A percentile compares a stretch with the other conserved stretches of the same genome.
Evolutionary conservation across 2,113 vertebrate species (phyloP).

Genomic region (Rattus norvegicus): GRCr8 NC_086022.1:141752501-141753000

Average conservation of each 20-base stretch:
- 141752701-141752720: neutral
- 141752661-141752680: neutral
- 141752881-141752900: constrained; percentile 60
- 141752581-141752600: neutral
- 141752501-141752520: neutral
- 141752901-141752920: constrained; percentile 78
- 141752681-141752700: rapidly evolving
- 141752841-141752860: constrained; percentile 69
- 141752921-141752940: constrained; percentile 44
- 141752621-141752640: neutral
- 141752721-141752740: neutral
- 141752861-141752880: neutral
- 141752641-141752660: neutral
- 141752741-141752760: constrained; percentile 39
- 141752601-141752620: neutral
- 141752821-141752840: neutral
- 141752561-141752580: neutral
- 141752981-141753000: constrained; percentile 55
- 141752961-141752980: constrained; percentile 67
- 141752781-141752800: constrained; percentile 12
- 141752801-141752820: constrained; percentile 44
- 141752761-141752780: constrained; percentile 31
- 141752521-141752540: neutral
- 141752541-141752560: neutral
- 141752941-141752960: constrained; percentile 79